Base-by-base conservation (phyloP, 1,140 invertebrate genomes). In the Diorhabda elongata region DNA sequence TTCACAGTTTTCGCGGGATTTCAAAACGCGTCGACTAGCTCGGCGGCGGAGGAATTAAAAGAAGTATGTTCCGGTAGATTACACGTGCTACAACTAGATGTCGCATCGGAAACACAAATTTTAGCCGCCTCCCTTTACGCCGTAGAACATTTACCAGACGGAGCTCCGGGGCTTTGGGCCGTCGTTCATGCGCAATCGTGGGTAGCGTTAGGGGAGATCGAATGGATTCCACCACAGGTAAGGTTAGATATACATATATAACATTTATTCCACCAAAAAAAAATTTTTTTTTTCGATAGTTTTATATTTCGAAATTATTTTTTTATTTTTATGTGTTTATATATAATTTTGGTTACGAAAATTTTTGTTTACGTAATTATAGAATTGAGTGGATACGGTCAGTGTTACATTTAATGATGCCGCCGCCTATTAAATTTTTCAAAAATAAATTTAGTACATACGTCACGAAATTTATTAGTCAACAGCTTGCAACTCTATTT, bases 121-220 rank as follows among this genome's bases (percentile, higher is more conserved):
- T 85, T 91, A 66, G 88, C 89, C 58, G 89, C 89, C 9, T 90
- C 89, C 42, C 81, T 91, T 67, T 92, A 90, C 78, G 88, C 92
- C 68, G 87, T 90, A 47, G 88, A 91, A 78, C 88, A 92, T 78
- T 81, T 93, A 66, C 91, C 91, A 69, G 87, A 91, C 81, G 90
- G 88, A 79, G 87, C 90, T 56, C 86, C 89, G 73, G 90, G 90
- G 72, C 84, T 97, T 47, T 97, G 94, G 94, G 93, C 92, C 8
- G 83, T 97, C 52, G 89, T 97, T 5, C 95, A 97, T 82, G 93
- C 94, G 75, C 92, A 93, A 64, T 91, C 92, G 42, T 93, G 93
- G 87, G 90, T 92, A 73, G 90, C 92, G 26, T 87, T 94, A 62
- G 94, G 94, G 2, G 93, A 95, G 83, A 88, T 95, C 67, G 95